Conservation (phyloP, 2,113 vertebrate genomes). For the Corydoras sp. region DNA sequence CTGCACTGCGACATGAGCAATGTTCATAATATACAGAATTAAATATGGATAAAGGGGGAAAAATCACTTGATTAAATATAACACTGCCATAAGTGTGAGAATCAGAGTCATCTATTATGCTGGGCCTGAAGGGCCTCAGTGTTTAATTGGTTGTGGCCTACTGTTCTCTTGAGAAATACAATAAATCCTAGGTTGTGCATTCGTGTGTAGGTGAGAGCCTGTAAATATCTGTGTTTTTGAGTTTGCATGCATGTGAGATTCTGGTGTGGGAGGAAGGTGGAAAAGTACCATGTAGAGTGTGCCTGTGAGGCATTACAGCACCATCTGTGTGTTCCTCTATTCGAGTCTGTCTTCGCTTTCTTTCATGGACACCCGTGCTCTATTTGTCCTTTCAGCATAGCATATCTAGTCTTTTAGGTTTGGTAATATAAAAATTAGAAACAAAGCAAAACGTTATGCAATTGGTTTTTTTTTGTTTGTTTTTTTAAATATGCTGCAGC, state of each 20-base stretch:
- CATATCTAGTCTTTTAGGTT: no score
- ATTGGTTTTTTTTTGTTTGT: no score
- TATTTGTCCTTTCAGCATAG: conserved; percentile 13
- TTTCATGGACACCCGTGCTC: conserved; percentile 22
- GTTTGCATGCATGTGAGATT: conserved; percentile 30
- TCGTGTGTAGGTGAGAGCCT: conserved; percentile 1
- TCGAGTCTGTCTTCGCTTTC: conserved; percentile 35
- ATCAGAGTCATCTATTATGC: neutral
- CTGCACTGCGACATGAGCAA: no score
- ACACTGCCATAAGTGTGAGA: neutral
- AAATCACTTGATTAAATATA: no score
- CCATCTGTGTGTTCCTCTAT: conserved; percentile 47
- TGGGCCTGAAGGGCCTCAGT: conserved; percentile 1
- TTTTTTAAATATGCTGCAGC: no score
- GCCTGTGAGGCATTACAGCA: conserved; percentile 46
- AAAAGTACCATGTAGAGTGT: conserved; percentile 45
- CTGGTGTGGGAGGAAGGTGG: conserved; percentile 45
- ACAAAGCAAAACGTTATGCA: no score
- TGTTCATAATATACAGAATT: no score
- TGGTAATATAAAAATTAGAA: no score
- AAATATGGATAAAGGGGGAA: no score
- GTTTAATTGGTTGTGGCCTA: conserved; percentile 20
- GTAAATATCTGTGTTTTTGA: conserved; percentile 21
- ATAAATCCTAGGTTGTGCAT: conserved; percentile 1
- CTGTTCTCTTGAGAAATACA: conserved; percentile 11